phyloP scores from a whole-genome alignment of 2,797 vertebrate species.

The Varecia variegata region DNA sequence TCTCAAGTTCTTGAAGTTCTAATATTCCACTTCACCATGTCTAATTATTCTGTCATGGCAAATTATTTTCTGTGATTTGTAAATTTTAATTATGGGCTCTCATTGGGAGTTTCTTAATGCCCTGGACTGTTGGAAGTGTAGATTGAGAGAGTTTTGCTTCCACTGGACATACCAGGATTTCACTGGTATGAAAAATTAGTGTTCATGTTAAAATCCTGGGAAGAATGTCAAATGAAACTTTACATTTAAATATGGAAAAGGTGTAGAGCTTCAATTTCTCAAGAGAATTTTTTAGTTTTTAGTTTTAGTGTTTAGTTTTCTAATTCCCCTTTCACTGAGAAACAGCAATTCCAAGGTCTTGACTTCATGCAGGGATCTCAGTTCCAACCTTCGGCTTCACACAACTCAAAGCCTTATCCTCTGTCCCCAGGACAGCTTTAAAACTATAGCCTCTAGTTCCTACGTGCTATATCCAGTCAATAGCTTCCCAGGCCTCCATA shows the following conservation, averaged over 20 bases:
- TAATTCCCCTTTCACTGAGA: background rate
- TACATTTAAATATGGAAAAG: background rate
- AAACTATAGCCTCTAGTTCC: background rate
- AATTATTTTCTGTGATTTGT: background rate
- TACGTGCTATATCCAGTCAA: background rate
- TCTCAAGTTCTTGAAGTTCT: background rate
- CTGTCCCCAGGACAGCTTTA: background rate
- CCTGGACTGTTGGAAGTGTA: background rate
- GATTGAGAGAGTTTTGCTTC: background rate
- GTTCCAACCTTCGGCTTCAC: background rate
- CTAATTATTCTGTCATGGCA: background rate
- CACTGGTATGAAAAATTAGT: background rate
- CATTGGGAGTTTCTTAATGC: background rate
- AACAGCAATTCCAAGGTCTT: background rate
- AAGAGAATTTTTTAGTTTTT: background rate
- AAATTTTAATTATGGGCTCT: background rate
- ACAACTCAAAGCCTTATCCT: background rate
- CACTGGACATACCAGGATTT: background rate
- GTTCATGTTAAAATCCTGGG: background rate
- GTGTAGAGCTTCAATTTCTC: background rate
- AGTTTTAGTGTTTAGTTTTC: constrained; percentile 5
- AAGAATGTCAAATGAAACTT: background rate
- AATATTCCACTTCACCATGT: background rate
- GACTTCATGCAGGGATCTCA: background rate
- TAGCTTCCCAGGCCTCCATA: no score